phyloP scores from a whole-genome alignment of 2,888 invertebrate genomes.

The Dryobotodes eremita region DNA sequence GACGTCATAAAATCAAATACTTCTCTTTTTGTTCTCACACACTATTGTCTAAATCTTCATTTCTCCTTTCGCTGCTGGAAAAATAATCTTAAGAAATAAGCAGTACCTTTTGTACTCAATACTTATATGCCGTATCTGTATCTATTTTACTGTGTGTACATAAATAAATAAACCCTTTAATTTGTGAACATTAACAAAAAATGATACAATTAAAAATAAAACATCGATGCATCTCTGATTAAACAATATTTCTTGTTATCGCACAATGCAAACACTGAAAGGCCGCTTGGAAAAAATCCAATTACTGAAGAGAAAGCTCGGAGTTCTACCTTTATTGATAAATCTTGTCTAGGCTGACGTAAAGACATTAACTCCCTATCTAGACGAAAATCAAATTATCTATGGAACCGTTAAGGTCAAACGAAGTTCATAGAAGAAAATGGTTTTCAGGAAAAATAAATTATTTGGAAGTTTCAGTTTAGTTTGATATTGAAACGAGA shows the following conservation, averaged over 20 bases:
- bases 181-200: neutral
- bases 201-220: neutral
- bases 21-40: too few relatives aligned
- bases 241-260: conserved; percentile 34
- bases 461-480: neutral
- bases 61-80: too few relatives aligned
- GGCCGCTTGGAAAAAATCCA: conserved; percentile 54
- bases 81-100: too few relatives aligned
- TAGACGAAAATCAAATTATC: conserved; percentile 54
- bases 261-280: conserved; percentile 35
- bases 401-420: conserved; percentile 12
- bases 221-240: neutral
- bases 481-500: neutral
- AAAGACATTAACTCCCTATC: conserved; percentile 54
- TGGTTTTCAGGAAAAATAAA: neutral
- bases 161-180: too few relatives aligned
- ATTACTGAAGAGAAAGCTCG: conserved; percentile 50
- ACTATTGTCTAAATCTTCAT: too few relatives aligned
- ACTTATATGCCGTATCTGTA: too few relatives aligned
- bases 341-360: conserved; percentile 30
- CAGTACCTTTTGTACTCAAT: too few relatives aligned
- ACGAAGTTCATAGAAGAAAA: conserved; percentile 2
- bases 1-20: too few relatives aligned
- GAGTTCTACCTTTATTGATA: conserved; percentile 38
- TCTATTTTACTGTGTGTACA: too few relatives aligned